Percentiles rank a stretch among this genome's conserved stretches.
Conservation (phyloP, 2,113 vertebrate genomes). For the Cheilinus undulatus region DNA sequence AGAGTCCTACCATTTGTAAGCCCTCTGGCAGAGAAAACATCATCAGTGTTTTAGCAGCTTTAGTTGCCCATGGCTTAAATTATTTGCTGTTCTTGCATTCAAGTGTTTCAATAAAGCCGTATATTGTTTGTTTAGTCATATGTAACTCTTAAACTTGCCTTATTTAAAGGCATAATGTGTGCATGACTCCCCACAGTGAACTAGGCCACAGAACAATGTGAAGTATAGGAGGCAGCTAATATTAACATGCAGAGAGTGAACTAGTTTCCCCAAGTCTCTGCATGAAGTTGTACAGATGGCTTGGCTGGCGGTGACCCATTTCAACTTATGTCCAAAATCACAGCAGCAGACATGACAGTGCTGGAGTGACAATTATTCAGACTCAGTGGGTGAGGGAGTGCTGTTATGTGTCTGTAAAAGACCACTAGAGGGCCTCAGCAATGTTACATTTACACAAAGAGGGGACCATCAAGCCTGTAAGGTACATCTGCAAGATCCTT, state of each 20-base stretch:
- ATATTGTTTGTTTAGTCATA: no score
- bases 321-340: constrained; percentile 15
- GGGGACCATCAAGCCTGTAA: not conserved
- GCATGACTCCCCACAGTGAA: constrained; percentile 36
- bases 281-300: constrained; percentile 20
- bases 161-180: not conserved
- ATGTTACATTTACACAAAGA: not conserved
- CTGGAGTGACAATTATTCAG: not conserved
- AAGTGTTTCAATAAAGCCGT: no score
- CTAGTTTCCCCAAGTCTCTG: constrained; percentile 49
- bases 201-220: constrained; percentile 57
- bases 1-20: no score
- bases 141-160: not conserved
- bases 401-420: not conserved
- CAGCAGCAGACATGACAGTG: constrained; percentile 2
- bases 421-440: not conserved
- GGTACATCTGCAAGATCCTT: not conserved
- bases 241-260: constrained; percentile 50
- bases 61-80: no score
- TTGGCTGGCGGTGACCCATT: constrained; percentile 44
- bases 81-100: no score
- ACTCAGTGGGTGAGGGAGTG: not conserved
- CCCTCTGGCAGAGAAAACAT: no score
- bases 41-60: no score
- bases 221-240: constrained; percentile 25